Conservation (phyloP, 2,113 vertebrate species). For the Ceyx melanurus region DNA sequence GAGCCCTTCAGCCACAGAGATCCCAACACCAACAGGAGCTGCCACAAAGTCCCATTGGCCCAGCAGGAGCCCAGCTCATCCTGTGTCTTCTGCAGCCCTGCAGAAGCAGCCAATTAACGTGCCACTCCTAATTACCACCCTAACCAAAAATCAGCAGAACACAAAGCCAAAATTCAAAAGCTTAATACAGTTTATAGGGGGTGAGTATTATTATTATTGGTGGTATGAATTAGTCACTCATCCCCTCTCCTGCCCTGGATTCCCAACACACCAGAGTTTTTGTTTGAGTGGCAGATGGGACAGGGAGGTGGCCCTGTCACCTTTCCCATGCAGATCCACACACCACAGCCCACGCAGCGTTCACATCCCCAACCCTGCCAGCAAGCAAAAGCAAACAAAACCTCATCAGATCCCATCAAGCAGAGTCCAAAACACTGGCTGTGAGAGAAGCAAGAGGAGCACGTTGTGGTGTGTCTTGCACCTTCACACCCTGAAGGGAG, state of each 20-base stretch:
- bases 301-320: neutral
- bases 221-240: neutral
- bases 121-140: neutral
- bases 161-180: neutral
- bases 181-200: neutral
- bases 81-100: neutral
- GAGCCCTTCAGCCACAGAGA: neutral
- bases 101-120: neutral
- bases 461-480: neutral
- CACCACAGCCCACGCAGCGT: neutral
- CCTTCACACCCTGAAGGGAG: accelerated
- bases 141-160: neutral
- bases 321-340: neutral
- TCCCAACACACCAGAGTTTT: neutral
- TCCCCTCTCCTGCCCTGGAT: neutral
- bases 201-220: neutral
- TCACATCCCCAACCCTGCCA: neutral
- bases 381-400: neutral
- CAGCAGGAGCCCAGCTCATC: neutral
- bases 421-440: neutral
- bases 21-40: neutral
- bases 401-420: neutral
- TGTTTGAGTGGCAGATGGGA: neutral
- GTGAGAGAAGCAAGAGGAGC: neutral
- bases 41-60: neutral